These are phyloP conservation scores for Pangasius djambal DNA, from an alignment of 2,797 vertebrate species.

Conservation along the genomic window DNA sequence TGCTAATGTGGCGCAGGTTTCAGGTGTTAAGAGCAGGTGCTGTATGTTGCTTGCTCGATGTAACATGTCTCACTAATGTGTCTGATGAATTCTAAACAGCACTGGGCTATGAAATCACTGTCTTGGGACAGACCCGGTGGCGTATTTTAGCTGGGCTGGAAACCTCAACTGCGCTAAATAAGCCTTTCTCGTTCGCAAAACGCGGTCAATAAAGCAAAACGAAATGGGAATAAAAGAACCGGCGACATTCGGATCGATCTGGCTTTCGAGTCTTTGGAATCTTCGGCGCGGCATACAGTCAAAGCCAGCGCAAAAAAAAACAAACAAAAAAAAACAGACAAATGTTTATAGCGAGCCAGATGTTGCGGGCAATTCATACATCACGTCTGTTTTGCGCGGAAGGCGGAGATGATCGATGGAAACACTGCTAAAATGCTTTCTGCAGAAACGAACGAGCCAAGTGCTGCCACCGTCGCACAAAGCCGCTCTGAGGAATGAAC, in stretches of 20 bases:
- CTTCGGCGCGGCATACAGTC: too few relatives aligned
- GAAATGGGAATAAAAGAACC: neutral
- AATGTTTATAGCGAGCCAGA: conserved; percentile 8
- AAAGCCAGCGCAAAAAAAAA: neutral
- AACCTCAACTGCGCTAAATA: neutral
- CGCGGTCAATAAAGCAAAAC: neutral
- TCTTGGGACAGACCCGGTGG: conserved; percentile 12
- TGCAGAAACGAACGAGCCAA: neutral
- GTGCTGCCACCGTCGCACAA: neutral
- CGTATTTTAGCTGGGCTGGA: neutral
- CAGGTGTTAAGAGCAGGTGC: conserved; percentile 39
- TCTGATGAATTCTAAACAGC: conserved; percentile 22
- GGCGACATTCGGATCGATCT: neutral
- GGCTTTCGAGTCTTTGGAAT: neutral
- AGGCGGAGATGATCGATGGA: conserved; percentile 20
- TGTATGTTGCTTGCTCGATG: conserved; percentile 15
- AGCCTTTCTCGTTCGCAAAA: neutral
- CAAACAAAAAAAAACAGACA: neutral
- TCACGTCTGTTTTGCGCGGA: neutral
- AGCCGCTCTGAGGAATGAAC: conserved; percentile 15
- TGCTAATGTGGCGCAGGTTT: conserved; percentile 34
- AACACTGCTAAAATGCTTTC: conserved; percentile 16
- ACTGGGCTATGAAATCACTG: neutral
- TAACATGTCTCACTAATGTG: conserved; percentile 28
- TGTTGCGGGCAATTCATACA: conserved; percentile 16